These are phyloP conservation scores for Anguilla anguilla DNA, from an alignment of 2,797 vertebrate genomes.

Conservation along the genomic window DNA sequence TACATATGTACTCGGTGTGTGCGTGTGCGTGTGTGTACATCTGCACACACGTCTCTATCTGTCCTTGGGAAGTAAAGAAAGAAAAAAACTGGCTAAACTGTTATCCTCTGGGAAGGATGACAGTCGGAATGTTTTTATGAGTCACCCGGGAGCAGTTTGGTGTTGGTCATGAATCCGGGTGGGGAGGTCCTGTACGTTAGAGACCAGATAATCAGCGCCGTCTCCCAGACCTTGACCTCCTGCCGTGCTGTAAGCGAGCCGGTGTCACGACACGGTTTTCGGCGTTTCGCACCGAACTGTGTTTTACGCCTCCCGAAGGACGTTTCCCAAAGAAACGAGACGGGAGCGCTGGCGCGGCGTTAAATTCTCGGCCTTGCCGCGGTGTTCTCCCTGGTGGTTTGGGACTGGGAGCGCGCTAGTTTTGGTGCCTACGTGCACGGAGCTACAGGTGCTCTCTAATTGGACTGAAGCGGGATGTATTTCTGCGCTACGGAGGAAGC, in stretches of 20 bases:
- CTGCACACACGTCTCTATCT: not conserved
- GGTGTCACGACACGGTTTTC: not conserved
- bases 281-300: not conserved
- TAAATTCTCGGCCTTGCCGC: not conserved
- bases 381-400: not conserved
- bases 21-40: not conserved
- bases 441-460: constrained; percentile 55
- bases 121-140: not conserved
- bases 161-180: not conserved
- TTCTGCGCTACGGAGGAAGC: constrained; percentile 52
- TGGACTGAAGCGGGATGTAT: constrained; percentile 70
- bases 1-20: not conserved
- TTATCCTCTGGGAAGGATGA: not conserved
- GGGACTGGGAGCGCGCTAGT: not conserved
- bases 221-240: not conserved
- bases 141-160: constrained; percentile 13
- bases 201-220: not conserved
- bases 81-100: not conserved
- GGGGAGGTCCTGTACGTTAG: constrained; percentile 1
- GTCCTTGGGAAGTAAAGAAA: not conserved
- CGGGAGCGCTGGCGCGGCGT: not conserved
- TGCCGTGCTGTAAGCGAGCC: not conserved
- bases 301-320: not conserved
- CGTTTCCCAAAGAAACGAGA: not conserved
- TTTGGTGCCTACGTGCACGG: not conserved